Evolutionary conservation across 2,797 vertebrate genomes (phyloP), one percentile per base, ranked within the genome.

Genomic region (Gallinago solitaria): DNA sequence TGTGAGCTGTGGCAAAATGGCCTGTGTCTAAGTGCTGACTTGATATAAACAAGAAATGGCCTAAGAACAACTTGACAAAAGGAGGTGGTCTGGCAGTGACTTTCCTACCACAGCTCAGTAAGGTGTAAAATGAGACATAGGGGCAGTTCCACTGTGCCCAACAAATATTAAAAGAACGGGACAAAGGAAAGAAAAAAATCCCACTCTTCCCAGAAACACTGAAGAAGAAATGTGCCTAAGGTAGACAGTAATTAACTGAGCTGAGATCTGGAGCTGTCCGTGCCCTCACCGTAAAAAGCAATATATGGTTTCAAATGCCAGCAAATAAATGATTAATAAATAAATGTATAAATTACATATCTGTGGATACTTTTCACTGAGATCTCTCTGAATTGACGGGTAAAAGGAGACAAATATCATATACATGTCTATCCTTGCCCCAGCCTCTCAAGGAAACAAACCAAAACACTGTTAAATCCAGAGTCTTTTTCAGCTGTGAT

Each of bases 21-120:
- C 92, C 87, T 51, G n/a, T 79, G 84, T 76, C 53, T 78, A 95
- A 96, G 93, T 89, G 93, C 92, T 96, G 95, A 96, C 87, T 95
- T 80, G 79, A 85, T 78, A 95, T 45, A 97, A 97, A 93, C 76
- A 92, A 90, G 83, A 92, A 97, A 93, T 65, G 56, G 57, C 39
- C 88, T 84, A 74, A 88, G 76, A 96, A 91, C n/a, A 7, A 9
- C 61, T 92, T 90, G 84, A 97, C 83, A 85, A 95, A 94, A 91
- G 73, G 76, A 94, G 89, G 76, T 79, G 51, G 24, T 83, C 51
- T 90, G 45, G 35, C 68, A 85, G 68, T 65, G 67, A 63, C 88
- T 93, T 93, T 95, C 63, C 45, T 63, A 43, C 89, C 87, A 61
- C 70, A 89, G 41, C 63, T 87, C 88, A 83, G 57, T 73, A 85